Evolutionary conservation across 2,113 vertebrate genomes (phyloP).

Genomic region (Micromys minutus): DNA sequence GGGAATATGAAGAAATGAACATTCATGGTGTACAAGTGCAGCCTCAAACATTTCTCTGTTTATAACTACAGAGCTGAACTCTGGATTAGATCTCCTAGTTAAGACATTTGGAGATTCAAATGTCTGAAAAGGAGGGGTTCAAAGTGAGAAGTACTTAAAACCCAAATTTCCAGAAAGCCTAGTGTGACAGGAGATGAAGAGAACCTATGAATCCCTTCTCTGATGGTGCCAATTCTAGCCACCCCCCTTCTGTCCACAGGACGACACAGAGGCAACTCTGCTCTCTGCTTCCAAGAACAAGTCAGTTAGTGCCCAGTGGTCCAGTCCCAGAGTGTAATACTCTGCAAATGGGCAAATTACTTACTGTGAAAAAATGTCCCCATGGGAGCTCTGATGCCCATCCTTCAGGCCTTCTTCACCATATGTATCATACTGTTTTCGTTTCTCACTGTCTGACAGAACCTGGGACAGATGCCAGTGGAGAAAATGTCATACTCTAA

Average conservation of each 20-base stretch:
- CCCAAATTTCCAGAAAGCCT: not conserved
- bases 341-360: conserved; percentile 61
- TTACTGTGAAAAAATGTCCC: conserved; percentile 99
- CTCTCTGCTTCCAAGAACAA: conserved; percentile 9
- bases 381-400: conserved; percentile 96
- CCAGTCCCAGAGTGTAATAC: not conserved
- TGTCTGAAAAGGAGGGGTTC: not conserved
- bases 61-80: conserved; percentile 37
- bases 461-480: conserved; percentile 86
- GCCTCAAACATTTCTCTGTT: conserved; percentile 14
- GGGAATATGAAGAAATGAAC: conserved; percentile 40
- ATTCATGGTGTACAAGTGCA: not conserved
- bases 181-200: not conserved
- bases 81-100: not conserved
- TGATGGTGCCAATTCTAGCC: not conserved
- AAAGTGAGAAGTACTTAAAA: not conserved
- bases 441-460: conserved; percentile 97
- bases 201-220: not conserved
- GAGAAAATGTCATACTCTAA: not conserved
- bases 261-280: not conserved
- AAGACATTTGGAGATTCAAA: conserved; percentile 9
- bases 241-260: not conserved
- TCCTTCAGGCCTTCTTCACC: conserved; percentile 98
- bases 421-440: conserved; percentile 96
- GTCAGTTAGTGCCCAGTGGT: conserved; percentile 1